These are phyloP conservation scores for Spheniscus humboldti DNA, from an alignment of 2,797 vertebrate genomes.

Conservation along the genomic window DNA sequence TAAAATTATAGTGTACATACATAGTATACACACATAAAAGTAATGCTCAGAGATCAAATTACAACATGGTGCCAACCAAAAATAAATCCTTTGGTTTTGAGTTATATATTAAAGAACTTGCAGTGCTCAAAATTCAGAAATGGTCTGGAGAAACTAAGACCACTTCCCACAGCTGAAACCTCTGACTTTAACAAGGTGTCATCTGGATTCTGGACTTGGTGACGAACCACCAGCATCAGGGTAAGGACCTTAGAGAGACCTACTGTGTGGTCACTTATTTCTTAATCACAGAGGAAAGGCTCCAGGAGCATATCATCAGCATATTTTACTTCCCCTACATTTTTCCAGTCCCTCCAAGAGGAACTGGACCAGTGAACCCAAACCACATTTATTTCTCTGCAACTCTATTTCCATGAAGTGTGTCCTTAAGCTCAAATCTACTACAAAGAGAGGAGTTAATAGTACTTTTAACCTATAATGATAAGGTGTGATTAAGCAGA, in stretches of 20 bases:
- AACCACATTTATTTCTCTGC: not conserved
- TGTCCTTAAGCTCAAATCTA: not conserved
- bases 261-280: not conserved
- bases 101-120: not conserved
- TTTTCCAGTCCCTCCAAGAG: not conserved
- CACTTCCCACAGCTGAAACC: not conserved
- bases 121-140: not conserved
- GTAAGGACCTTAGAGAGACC: not conserved
- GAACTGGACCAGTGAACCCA: not conserved
- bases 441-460: not conserved
- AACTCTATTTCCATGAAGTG: not conserved
- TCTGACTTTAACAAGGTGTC: not conserved
- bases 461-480: not conserved
- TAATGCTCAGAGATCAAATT: not conserved
- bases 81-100: not conserved
- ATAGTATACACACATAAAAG: not conserved
- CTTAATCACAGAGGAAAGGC: not conserved
- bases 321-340: not conserved
- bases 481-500: not conserved
- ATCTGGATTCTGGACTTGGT: not conserved
- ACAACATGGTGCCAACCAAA: not conserved
- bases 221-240: not conserved
- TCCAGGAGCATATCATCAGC: not conserved
- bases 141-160: not conserved
- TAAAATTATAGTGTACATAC: not conserved